Evolutionary conservation across 2,113 vertebrate genomes (phyloP).

Genomic region (Dicerorhinus sumatrensis): DNA sequence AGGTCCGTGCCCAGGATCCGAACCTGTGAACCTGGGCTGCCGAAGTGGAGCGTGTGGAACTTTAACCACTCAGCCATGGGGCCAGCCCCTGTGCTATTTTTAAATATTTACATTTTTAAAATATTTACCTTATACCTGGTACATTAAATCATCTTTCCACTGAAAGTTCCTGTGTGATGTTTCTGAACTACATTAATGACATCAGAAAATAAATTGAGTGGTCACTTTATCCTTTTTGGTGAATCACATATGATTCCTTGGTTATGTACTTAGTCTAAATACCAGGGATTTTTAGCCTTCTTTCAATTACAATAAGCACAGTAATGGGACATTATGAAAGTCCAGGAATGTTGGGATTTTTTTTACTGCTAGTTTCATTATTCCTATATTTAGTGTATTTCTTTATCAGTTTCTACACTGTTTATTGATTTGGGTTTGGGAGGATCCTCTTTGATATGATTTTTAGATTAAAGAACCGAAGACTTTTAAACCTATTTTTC

Average conservation of each 20-base stretch:
- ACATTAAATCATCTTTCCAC: slow-evolving; percentile 11
- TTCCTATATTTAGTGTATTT: not conserved
- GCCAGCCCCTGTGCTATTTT: no score
- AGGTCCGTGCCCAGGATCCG: no score
- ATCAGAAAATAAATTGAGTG: not conserved
- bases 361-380: not conserved
- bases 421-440: slow-evolving; percentile 19
- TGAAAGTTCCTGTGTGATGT: not conserved
- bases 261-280: not conserved
- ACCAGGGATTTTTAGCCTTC: slow-evolving; percentile 18
- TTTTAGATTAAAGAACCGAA: slow-evolving; percentile 12
- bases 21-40: no score
- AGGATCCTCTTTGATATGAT: not conserved
- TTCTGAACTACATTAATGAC: not conserved
- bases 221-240: not conserved
- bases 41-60: no score
- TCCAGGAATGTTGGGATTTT: not conserved
- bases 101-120: not conserved
- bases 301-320: not conserved
- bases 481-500: not conserved
- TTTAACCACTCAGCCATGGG: no score
- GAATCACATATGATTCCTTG: not conserved
- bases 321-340: not conserved
- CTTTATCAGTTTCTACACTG: not conserved
- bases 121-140: not conserved